phyloP scores from a whole-genome alignment of 2,888 invertebrate species.

The Diadromus collaris region DNA sequence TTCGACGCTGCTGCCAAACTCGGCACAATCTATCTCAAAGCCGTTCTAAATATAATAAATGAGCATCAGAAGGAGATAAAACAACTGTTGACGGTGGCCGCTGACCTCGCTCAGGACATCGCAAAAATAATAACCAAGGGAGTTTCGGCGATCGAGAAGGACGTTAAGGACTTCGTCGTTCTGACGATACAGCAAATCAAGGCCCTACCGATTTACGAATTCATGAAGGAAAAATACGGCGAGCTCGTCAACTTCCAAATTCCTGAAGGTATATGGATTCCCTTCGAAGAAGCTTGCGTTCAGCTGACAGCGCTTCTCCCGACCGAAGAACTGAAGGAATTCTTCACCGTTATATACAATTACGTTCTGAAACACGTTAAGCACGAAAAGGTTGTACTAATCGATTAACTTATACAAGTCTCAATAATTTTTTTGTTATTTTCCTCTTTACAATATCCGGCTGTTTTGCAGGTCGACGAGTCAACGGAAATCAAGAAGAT shows the following conservation, averaged over 20 bases:
- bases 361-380: conserved; percentile 81
- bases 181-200: conserved; percentile 81
- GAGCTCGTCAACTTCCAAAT: conserved; percentile 80
- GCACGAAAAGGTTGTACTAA: conserved; percentile 81
- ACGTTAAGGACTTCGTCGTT: conserved; percentile 79
- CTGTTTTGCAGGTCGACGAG: conserved; percentile 83
- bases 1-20: conserved; percentile 80
- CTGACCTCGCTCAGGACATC: conserved; percentile 79
- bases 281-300: conserved; percentile 82
- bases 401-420: not conserved
- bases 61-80: conserved; percentile 86
- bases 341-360: conserved; percentile 82
- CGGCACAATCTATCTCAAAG: conserved; percentile 80
- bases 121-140: conserved; percentile 76
- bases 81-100: conserved; percentile 81
- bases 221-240: conserved; percentile 79
- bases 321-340: conserved; percentile 84
- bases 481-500: conserved; percentile 84
- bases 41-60: conserved; percentile 83
- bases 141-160: conserved; percentile 73
- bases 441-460: not conserved
- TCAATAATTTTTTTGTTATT: not conserved
- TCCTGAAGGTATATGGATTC: conserved; percentile 82
- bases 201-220: conserved; percentile 81
- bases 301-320: conserved; percentile 84